Conservation (phyloP, 2,888 invertebrate genomes). For the Acanthosoma haemorrhoidale region DNA sequence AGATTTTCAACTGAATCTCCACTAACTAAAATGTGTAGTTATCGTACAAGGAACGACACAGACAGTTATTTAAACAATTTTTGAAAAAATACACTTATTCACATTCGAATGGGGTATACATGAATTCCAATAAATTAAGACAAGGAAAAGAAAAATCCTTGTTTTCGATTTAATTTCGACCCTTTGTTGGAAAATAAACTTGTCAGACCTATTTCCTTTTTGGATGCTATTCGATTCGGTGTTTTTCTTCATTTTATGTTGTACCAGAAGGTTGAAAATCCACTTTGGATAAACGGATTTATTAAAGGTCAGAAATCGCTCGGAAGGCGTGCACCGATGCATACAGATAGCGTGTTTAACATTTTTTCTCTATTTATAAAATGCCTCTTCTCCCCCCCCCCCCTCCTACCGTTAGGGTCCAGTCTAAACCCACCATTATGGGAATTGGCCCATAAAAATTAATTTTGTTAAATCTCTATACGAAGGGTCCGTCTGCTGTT, state of each 20-base stretch:
- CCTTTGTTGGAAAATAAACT: neutral
- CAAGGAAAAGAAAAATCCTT: no score
- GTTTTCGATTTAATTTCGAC: no score
- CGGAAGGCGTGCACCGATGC: neutral
- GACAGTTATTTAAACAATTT: no score
- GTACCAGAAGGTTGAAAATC: neutral
- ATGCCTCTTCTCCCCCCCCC: neutral
- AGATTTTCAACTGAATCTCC: no score
- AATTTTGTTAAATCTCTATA: neutral
- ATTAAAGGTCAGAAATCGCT: conserved; percentile 8
- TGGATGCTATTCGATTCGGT: neutral
- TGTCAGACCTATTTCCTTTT: neutral
- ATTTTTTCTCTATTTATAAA: neutral
- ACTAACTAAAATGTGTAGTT: no score
- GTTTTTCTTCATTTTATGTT: neutral
- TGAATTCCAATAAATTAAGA: no score
- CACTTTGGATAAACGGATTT: neutral
- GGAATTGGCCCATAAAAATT: neutral
- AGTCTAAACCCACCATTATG: neutral
- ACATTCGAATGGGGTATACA: no score
- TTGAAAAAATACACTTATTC: no score
- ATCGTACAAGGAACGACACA: no score
- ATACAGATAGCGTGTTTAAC: conserved; percentile 3
- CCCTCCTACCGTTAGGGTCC: neutral
- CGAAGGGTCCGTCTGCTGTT: neutral